Conservation (phyloP, 1,140 invertebrate genomes). For the Brachionus angularis region DNA sequence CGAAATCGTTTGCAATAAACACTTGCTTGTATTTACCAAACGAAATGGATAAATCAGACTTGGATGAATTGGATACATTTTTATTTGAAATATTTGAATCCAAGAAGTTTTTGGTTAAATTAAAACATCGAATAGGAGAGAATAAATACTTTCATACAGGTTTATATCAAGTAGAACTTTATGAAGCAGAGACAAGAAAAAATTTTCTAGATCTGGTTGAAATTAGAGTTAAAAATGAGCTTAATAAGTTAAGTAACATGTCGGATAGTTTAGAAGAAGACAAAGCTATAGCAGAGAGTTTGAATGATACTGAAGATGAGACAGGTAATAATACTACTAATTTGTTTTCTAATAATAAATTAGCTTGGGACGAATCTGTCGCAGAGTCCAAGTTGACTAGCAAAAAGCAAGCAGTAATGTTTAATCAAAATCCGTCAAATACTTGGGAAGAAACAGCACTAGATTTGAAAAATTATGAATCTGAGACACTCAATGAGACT, state of each 20-base stretch:
- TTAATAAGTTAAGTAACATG: too few species aligned
- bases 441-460: neutral
- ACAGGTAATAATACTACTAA: too few species aligned
- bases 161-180: slow-evolving; percentile 17
- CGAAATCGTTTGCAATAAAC: slow-evolving; percentile 26
- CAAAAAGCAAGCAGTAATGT: too few species aligned
- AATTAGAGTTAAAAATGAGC: neutral
- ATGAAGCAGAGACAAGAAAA: neutral
- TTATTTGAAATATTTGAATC: neutral
- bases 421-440: too few species aligned
- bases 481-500: too few species aligned
- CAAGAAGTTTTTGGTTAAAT: neutral
- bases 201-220: slow-evolving; percentile 5
- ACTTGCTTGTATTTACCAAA: neutral
- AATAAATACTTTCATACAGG: slow-evolving; percentile 9
- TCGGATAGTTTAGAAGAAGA: slow-evolving; percentile 33
- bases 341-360: too few species aligned
- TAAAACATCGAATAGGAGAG: neutral
- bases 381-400: too few species aligned
- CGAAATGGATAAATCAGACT: neutral
- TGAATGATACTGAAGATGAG: neutral
- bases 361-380: too few species aligned
- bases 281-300: slow-evolving; percentile 28
- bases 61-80: neutral
- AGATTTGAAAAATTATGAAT: neutral